Percentiles rank a stretch among this genome's conserved stretches.
phyloP scores from a whole-genome alignment of 2,113 vertebrate genomes.

The Dunckerocampus dactyliophorus region DNA sequence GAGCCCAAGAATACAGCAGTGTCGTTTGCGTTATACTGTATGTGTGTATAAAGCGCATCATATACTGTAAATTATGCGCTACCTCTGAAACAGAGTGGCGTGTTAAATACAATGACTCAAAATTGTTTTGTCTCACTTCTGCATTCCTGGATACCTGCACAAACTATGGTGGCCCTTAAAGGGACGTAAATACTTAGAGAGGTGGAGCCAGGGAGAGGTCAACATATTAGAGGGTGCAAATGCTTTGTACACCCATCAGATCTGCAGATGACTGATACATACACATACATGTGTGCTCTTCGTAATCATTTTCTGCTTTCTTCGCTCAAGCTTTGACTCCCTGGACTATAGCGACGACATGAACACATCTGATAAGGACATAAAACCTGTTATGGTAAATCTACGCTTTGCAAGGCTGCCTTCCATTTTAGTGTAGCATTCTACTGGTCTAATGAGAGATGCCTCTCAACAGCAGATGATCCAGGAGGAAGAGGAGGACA shows the following conservation, averaged over 20 bases:
- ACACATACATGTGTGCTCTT: neutral
- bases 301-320: conserved; percentile 7
- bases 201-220: too few relatives aligned
- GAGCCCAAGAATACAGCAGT: too few relatives aligned
- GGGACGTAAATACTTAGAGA: too few relatives aligned
- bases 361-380: conserved; percentile 32
- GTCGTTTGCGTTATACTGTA: too few relatives aligned
- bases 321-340: conserved; percentile 76
- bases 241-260: neutral
- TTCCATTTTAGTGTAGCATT: neutral
- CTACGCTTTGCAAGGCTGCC: conserved; percentile 3
- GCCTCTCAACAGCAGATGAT: conserved; percentile 26
- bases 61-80: too few relatives aligned
- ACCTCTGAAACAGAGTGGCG: too few relatives aligned
- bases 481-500: conserved; percentile 40
- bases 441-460: conserved; percentile 2
- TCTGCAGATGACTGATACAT: neutral
- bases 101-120: too few relatives aligned
- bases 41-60: too few relatives aligned
- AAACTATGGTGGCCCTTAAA: too few relatives aligned
- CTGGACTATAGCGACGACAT: conserved; percentile 75
- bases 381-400: conserved; percentile 56
- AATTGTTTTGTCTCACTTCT: too few relatives aligned
- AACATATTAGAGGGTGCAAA: neutral
- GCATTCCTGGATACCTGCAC: too few relatives aligned